Base-by-base conservation (phyloP, 2,888 invertebrate genomes). In the Herminia tarsipennalis region DNA sequence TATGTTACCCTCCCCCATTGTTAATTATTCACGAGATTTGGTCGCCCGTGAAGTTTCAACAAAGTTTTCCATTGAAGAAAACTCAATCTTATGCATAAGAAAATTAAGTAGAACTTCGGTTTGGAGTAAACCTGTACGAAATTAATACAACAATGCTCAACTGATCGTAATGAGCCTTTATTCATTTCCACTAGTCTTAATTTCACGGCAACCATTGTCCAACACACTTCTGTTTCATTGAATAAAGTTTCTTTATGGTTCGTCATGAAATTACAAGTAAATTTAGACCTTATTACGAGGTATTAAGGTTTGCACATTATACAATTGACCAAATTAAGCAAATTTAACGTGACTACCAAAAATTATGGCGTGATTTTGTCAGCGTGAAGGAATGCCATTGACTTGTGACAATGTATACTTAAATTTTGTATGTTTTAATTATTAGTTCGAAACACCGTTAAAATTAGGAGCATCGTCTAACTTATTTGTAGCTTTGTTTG, bases 151-250 rank as follows among this genome's bases (percentile, higher is more conserved):
- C 59, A 62, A 62, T 49, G 48, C 62, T 49, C 44, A 56, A 59
- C 51, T 46, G 47, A 53, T 65, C 63, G 63, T 83, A 82, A 83
- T 83, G 78, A 81, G 70, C 53, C 65, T 70, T 78, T 81, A 76
- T 81, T 78, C 75, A 73, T 73, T 79, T 79, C 70, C 74, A 74
- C 78, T 76, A 74, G 73, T 70, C 71, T 66, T 62, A 72, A 84
- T 84, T 84, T 83, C 79, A 85, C 78, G 78, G 72, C 62, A 27
- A 62, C 73, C 73, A 73, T 83, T 82, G 81, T 81, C 59, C 63
- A 61, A 40, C 62, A 64, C 72, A 82, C 82, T 81, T 69, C 79
- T 72, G 81, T 79, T 78, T 78, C 76, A 74, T 61, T 77, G 67
- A 76, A 78, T 76, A 71, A 72, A 75, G 43, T 47, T 29, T 56